These are phyloP conservation scores for Catonia carolina DNA, from an alignment of 2,888 invertebrate genomes.

Conservation along the genomic window DNA sequence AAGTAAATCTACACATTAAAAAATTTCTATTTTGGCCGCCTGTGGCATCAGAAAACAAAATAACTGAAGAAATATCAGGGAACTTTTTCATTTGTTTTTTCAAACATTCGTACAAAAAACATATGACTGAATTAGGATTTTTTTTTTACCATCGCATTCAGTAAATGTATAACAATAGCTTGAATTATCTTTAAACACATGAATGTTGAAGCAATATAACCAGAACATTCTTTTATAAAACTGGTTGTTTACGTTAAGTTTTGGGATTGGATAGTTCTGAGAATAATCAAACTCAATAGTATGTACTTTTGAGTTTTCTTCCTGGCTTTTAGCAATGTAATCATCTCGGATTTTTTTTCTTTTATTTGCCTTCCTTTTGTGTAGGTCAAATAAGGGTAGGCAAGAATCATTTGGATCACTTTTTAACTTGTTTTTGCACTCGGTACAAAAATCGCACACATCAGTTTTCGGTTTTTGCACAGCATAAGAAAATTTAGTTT, in stretches of 20 bases:
- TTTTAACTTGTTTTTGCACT: constrained; percentile 15
- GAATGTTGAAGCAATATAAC: too few species aligned
- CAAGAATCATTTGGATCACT: constrained; percentile 16
- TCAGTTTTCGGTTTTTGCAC: constrained; percentile 17
- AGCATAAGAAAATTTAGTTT: constrained; percentile 17
- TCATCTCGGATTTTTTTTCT: constrained; percentile 15
- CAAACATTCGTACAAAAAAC: background rate
- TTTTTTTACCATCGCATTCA: constrained; percentile 9
- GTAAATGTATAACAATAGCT: constrained; percentile 11
- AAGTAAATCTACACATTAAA: background rate
- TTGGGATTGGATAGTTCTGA: too few species aligned
- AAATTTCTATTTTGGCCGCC: background rate
- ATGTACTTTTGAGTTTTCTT: constrained; percentile 12
- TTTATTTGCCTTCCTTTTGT: constrained; percentile 13
- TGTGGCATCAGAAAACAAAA: background rate
- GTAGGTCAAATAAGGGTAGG: constrained; percentile 15
- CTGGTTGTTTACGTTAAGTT: too few species aligned
- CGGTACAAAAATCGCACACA: too few species aligned
- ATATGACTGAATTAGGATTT: constrained; percentile 5
- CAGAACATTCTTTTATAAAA: too few species aligned
- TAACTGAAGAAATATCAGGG: background rate
- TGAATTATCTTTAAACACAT: constrained; percentile 8
- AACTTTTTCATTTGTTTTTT: background rate
- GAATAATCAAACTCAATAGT: constrained; percentile 16
- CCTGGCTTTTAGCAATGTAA: constrained; percentile 18